phyloP scores from a whole-genome alignment of 2,797 vertebrate genomes.

The Gouania willdenowi region DNA sequence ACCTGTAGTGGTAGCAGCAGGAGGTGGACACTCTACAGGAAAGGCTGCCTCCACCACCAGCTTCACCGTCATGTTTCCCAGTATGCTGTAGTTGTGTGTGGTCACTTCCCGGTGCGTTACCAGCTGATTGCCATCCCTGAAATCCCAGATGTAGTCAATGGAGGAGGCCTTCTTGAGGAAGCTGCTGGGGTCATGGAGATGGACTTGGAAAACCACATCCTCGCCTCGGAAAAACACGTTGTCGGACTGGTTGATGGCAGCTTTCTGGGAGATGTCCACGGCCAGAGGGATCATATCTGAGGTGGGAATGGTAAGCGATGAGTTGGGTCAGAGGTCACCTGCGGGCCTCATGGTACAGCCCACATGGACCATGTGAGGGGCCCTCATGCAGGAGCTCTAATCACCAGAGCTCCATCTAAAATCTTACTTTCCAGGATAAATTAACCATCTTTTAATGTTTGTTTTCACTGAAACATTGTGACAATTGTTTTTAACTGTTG shows the following conservation, averaged over 20 bases:
- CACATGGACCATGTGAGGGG: no score
- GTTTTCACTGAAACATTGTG: no score
- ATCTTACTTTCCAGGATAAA: no score
- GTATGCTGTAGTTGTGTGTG: conserved; percentile 70
- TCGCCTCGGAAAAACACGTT: conserved; percentile 82
- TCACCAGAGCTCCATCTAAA: no score
- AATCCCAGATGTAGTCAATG: conserved; percentile 88
- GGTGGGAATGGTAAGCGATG: background rate
- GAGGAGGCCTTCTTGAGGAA: conserved; percentile 83
- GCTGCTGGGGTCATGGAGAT: conserved; percentile 87
- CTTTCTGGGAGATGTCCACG: conserved; percentile 87
- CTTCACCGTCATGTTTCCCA: conserved; percentile 81
- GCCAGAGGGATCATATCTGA: conserved; percentile 87
- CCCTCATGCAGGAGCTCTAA: no score
- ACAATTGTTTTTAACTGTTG: no score
- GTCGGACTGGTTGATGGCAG: conserved; percentile 78
- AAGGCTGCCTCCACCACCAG: conserved; percentile 85
- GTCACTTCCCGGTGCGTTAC: conserved; percentile 77
- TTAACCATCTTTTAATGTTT: no score
- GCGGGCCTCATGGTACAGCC: conserved; percentile 2
- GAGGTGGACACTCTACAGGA: conserved; percentile 71
- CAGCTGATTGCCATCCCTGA: conserved; percentile 82
- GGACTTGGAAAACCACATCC: conserved; percentile 81
- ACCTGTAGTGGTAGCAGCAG: conserved; percentile 24
- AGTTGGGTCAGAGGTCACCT: background rate